These are phyloP conservation scores for Callinectes sapidus DNA, from an alignment of 2,888 invertebrate genomes.

Conservation along the genomic window DNA sequence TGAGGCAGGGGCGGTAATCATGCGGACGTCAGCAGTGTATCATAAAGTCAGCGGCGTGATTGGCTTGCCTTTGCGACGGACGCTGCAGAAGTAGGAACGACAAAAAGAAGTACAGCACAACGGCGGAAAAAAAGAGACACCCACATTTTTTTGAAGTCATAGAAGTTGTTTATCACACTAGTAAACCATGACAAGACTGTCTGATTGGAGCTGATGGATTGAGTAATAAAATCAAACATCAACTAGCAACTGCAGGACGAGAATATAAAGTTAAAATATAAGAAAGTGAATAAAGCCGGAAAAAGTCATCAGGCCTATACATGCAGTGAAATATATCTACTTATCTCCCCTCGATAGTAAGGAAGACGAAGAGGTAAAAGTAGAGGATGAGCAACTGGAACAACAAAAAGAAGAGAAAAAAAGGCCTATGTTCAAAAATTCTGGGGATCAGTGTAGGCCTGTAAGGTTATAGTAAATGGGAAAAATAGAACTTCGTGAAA, in stretches of 20 bases:
- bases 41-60: slow-evolving; percentile 1
- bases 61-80: neutral
- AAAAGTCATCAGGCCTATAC: too few relatives aligned
- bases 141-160: too few relatives aligned
- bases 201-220: too few relatives aligned
- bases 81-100: neutral
- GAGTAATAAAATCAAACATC: too few relatives aligned
- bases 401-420: neutral
- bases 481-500: neutral
- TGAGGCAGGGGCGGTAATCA: neutral
- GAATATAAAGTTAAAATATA: too few relatives aligned
- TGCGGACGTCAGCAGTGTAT: neutral
- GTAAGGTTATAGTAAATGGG: neutral
- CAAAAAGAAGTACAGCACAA: too few relatives aligned
- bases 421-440: neutral
- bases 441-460: neutral
- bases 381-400: neutral
- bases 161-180: too few relatives aligned
- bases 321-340: too few relatives aligned
- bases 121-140: too few relatives aligned
- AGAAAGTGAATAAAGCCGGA: too few relatives aligned
- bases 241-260: too few relatives aligned
- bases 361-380: neutral
- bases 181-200: too few relatives aligned
- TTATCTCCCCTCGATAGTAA: neutral